phyloP scores from a whole-genome alignment of 23 tunicate species.

The Halocynthia aurantium region DNA sequence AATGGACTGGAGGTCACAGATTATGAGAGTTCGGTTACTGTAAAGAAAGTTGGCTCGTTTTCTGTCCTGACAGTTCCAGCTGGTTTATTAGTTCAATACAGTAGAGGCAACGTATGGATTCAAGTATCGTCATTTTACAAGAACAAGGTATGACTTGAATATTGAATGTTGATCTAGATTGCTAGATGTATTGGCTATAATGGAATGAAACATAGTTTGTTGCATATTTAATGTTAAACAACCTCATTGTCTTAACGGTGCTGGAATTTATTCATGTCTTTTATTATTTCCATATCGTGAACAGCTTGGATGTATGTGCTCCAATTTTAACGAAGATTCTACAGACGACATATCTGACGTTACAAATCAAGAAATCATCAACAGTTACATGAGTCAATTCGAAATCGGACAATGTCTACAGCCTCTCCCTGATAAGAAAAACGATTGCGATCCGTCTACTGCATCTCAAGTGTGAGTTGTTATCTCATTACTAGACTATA shows the following conservation, averaged over 20 bases:
- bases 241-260: background rate
- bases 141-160: slow-evolving; percentile 16
- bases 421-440: slow-evolving; percentile 7
- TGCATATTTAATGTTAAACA: background rate
- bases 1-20: background rate
- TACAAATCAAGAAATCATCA: slow-evolving; percentile 3
- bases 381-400: background rate
- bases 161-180: background rate
- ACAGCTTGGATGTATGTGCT: slow-evolving; percentile 45
- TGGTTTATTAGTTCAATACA: slow-evolving; percentile 16
- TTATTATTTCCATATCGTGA: background rate
- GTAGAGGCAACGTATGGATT: slow-evolving; percentile 29
- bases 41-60: background rate
- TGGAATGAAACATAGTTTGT: too few species aligned
- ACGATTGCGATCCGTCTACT: slow-evolving; percentile 20
- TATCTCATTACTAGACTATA: background rate
- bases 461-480: background rate
- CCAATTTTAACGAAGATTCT: slow-evolving; percentile 23
- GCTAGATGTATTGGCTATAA: background rate
- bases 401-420: slow-evolving; percentile 20
- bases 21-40: background rate
- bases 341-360: slow-evolving; percentile 22
- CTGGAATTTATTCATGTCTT: background rate
- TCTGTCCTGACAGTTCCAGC: slow-evolving; percentile 7
- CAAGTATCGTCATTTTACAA: slow-evolving; percentile 27